Base-by-base conservation (phyloP, 2,888 invertebrate species). In the Hypercompe scribonia region DNA sequence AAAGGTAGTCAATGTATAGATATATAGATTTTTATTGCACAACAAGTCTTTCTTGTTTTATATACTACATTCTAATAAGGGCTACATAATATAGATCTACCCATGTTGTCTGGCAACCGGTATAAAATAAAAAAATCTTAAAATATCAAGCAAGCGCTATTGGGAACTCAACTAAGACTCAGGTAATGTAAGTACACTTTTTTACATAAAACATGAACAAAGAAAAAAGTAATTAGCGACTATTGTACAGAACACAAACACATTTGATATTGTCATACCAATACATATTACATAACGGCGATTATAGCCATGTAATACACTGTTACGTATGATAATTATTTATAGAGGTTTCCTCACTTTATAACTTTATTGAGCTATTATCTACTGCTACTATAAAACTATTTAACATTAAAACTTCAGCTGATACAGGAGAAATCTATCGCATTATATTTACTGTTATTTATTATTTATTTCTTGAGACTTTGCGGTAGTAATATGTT, bases 1-100 rank as follows among this genome's bases (percentile, higher is more conserved):
- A 65, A 65, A 42, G 31, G 42, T 65, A 65, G 28, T 34, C 36
- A 68, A 36, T 58, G 61, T 39, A 61, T 69, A 39, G 39, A 46
- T 61, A 31, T 31, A 31, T 31, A 61, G 21, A 28, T n/a, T 46
- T 66, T 66, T 66, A 66, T 66, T 66, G 66, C 66, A 66, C 66
- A 31, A 13, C 28, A 65, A 39, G 36, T 39, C 28, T 65, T 42
- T 36, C 13, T 65, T n/a, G 66, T 66, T 46, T n/a, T 28, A 61
- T 4, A 61, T 61, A 31, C 61, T 61, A 61, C 61, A 61, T 61
- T 61, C 61, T 28, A 61, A 61, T 61, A 61, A 58, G 18, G 31
- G 61, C 28, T 61, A 31, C 13, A 28, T 61, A 31, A 61, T 46
- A 46, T 46, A 46, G 46, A 46, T 46, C 21, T 46, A 46, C 21